Percentiles rank a stretch among this genome's conserved stretches.
Conservation (phyloP, 2,888 invertebrate genomes). For the Chirona hameri region DNA sequence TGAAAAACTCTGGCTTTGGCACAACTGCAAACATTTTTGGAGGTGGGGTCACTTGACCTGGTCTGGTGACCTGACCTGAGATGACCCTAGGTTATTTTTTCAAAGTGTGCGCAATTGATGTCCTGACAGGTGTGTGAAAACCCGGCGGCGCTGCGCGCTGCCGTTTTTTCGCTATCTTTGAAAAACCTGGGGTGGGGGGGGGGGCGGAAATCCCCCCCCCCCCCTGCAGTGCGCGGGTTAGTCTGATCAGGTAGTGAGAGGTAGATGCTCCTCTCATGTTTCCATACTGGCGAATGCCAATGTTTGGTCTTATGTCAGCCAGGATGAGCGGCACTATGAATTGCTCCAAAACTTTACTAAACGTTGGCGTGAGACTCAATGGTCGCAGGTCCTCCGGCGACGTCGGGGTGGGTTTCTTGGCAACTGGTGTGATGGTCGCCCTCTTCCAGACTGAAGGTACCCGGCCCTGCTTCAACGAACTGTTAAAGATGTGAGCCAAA, state of each 20-base stretch:
- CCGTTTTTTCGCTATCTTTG: no score
- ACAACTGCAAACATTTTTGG: no score
- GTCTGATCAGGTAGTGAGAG: background rate
- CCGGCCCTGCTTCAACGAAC: background rate
- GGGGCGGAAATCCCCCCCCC: no score
- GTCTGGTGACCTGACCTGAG: no score
- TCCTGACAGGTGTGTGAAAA: no score
- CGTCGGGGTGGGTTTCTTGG: background rate
- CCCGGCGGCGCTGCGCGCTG: no score
- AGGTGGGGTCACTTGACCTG: no score
- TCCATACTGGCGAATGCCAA: background rate
- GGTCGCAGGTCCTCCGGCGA: background rate
- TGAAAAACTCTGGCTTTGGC: no score
- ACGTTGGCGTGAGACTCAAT: background rate
- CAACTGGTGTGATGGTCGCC: background rate
- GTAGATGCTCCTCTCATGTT: background rate
- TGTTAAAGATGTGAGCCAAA: background rate
- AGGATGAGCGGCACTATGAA: background rate
- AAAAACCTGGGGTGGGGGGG: no score
- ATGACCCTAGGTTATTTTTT: no score
- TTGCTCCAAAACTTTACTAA: background rate
- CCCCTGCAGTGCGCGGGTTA: no score
- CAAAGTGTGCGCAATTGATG: no score
- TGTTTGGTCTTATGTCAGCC: background rate
- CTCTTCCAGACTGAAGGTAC: background rate